Conservation (phyloP, 2,113 vertebrate species). For the Gallinago undulata region DNA sequence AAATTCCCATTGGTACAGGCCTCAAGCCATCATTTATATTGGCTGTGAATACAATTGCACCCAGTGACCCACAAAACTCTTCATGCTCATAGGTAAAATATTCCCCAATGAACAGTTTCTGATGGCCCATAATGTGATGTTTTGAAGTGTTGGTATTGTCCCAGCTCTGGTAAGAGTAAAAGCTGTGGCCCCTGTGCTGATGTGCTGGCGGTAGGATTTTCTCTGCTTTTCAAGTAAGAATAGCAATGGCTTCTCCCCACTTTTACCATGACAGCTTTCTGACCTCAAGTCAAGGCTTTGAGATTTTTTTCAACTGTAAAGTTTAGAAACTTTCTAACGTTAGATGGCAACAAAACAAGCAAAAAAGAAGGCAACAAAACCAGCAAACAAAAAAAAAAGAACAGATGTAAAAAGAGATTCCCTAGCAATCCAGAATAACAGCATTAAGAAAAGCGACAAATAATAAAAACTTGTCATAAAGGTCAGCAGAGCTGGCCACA, state of each 20-base stretch:
- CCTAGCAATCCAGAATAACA: not conserved
- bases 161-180: not conserved
- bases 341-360: not conserved
- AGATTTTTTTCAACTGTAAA: not conserved
- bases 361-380: not conserved
- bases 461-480: not conserved
- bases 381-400: not conserved
- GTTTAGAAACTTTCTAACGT: not conserved
- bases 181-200: not conserved
- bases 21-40: not conserved
- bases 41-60: not conserved
- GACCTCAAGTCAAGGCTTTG: not conserved
- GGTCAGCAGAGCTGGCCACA: not conserved
- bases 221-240: not conserved
- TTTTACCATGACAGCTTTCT: not conserved
- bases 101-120: not conserved
- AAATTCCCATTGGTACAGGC: slow-evolving; percentile 27
- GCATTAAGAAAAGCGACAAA: not conserved
- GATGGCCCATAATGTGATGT: not conserved
- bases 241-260: not conserved
- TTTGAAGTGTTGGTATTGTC: not conserved
- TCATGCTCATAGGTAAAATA: not conserved
- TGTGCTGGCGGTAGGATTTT: not conserved
- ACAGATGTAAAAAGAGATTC: not conserved
- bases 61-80: slow-evolving; percentile 21